Conservation (phyloP, 2,888 invertebrate species). For the Chorisops tibialis region DNA sequence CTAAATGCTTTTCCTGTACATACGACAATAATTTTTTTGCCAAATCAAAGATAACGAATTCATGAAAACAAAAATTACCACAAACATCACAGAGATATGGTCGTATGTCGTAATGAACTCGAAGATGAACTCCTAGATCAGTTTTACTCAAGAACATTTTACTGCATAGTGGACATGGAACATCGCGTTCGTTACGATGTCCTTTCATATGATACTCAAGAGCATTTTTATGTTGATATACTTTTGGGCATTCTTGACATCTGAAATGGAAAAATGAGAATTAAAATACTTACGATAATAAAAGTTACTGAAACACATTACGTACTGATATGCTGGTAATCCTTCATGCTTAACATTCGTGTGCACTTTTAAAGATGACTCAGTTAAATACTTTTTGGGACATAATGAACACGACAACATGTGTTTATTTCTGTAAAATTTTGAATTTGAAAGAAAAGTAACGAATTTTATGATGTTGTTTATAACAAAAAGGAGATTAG, state of each 20-base stretch:
- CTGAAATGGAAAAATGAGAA: too few relatives aligned
- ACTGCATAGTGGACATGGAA: constrained; percentile 8
- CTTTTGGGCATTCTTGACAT: constrained; percentile 16
- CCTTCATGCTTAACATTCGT: constrained; percentile 23
- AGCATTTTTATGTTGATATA: constrained; percentile 17
- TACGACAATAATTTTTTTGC: too few relatives aligned
- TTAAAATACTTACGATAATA: too few relatives aligned
- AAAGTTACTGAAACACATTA: neutral
- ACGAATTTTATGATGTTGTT: too few relatives aligned
- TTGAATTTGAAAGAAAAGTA: too few relatives aligned
- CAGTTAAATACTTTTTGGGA: too few relatives aligned
- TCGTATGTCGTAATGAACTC: constrained; percentile 11
- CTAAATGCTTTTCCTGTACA: constrained; percentile 28
- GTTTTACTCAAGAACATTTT: constrained; percentile 14
- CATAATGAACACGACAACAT: too few relatives aligned
- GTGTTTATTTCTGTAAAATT: too few relatives aligned
- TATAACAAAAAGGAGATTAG: too few relatives aligned
- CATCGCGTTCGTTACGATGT: constrained; percentile 16
- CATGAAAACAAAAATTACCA: constrained; percentile 11
- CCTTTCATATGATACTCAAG: constrained; percentile 26
- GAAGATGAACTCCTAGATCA: constrained; percentile 20
- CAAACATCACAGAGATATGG: constrained; percentile 25
- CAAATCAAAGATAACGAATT: too few relatives aligned
- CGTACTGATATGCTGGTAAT: constrained; percentile 21
- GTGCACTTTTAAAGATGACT: constrained; percentile 5